Base-by-base conservation (phyloP, 1,140 invertebrate genomes). In the Diorhabda elongata region DNA sequence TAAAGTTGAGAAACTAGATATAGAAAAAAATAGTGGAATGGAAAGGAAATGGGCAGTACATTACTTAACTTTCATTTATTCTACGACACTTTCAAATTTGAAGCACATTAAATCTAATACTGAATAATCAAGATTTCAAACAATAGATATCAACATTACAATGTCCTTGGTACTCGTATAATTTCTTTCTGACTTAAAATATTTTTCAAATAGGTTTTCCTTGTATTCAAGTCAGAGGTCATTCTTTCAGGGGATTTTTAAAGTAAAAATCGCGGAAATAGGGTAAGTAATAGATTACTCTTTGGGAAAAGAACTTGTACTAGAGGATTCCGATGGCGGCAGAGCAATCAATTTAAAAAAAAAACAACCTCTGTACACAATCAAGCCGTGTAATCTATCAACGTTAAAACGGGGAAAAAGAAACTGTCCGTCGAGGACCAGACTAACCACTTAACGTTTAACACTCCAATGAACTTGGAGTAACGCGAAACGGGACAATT, bases 331-430 rank as follows among this genome's bases (percentile, higher is more conserved):
- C 47, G n/a, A n/a, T 52, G 47, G 47, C n/a, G 4, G 47, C 47
- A 52, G 47, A 8, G 47, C 47, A 52, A 52, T 52, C 47, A 52
- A 52, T 52, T 52, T 52, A 3, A 3, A 52, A 52, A 52, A 52
- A 52, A 52, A 52, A 5, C 47, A n/a, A n/a, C 47, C 47, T 52
- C 47, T 52, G 47, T 52, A 52, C 47, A 52, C 47, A 52, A 52
- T 52, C 47, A 52, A 52, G 47, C 47, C n/a, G 47, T 52, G 47
- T 52, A 52, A 52, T 52, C 47, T 52, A 52, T 52, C 47, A 52
- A 52, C 47, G 47, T 52, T 52, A 52, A 52, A 52, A 52, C 47
- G 47, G 47, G 47, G 4, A n/a, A 2, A 52, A 52, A 52, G 47
- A 52, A 52, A 52, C 47, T 52, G 47, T 52, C 47, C 47, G 47